phyloP scores from a whole-genome alignment of 2,888 invertebrate genomes.

The Aphodius sticticus region DNA sequence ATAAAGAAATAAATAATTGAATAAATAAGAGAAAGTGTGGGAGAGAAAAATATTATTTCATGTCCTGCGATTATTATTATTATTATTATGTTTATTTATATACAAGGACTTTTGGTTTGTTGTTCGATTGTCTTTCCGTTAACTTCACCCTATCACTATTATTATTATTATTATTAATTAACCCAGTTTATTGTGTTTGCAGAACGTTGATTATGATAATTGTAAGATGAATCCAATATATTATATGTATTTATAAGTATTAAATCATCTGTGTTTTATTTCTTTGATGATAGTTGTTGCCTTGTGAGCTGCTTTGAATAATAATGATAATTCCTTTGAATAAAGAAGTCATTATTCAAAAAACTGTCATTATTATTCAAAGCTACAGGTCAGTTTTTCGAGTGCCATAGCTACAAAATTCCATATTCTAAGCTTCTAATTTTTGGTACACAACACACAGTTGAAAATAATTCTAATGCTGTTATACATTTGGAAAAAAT shows the following conservation, averaged over 20 bases:
- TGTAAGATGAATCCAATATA: background rate
- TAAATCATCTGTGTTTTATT: background rate
- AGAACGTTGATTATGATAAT: background rate
- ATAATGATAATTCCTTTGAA: too few species aligned
- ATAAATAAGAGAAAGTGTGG: background rate
- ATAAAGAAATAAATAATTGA: background rate
- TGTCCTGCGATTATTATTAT: background rate
- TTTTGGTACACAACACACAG: too few species aligned
- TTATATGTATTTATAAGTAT: background rate
- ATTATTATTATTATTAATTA: background rate
- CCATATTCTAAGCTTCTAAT: too few species aligned
- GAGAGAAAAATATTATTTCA: background rate
- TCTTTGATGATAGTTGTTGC: background rate
- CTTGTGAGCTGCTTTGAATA: too few species aligned
- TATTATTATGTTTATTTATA: background rate
- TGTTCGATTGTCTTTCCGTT: background rate
- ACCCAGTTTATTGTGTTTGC: background rate
- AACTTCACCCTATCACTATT: background rate
- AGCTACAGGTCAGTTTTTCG: too few species aligned
- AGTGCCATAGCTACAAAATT: too few species aligned
- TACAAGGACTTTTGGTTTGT: background rate
- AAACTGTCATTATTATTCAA: too few species aligned
- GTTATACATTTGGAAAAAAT: too few species aligned
- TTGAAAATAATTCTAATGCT: too few species aligned
- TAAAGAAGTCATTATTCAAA: too few species aligned